Evolutionary conservation across 2,113 vertebrate genomes (phyloP).

Genomic region (Psammodynastes pulverulentus): DNA sequence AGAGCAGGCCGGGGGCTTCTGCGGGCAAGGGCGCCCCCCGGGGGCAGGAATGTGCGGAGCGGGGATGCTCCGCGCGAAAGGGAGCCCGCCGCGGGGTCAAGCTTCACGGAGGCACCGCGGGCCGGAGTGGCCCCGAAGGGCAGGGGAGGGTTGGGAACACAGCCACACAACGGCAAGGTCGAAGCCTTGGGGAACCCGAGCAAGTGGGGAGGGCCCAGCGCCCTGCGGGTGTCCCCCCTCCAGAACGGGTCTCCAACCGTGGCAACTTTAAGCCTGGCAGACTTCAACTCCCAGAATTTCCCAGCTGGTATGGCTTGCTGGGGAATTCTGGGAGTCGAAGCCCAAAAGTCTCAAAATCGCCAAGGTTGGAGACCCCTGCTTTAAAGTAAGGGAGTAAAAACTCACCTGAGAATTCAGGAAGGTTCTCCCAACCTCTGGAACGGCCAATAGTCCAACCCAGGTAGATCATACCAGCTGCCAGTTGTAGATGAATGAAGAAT

Average conservation of each 20-base stretch:
- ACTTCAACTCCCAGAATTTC: too few species aligned
- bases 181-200: background rate
- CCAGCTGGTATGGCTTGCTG: too few species aligned
- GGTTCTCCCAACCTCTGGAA: background rate
- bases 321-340: background rate
- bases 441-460: background rate
- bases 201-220: background rate
- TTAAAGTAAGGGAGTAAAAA: background rate
- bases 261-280: too few species aligned
- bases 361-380: background rate
- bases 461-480: background rate
- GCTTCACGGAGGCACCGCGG: background rate
- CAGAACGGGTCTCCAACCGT: too few species aligned
- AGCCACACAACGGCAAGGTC: background rate
- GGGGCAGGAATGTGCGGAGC: background rate
- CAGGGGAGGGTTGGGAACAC: background rate
- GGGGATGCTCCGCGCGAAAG: background rate
- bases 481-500: background rate
- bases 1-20: background rate
- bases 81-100: background rate
- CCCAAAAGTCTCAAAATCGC: background rate
- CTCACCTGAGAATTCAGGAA: background rate
- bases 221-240: background rate
- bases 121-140: background rate
- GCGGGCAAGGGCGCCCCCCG: background rate